phyloP scores from a whole-genome alignment of 2,888 invertebrate genomes.

The Metopia argyrocephala region DNA sequence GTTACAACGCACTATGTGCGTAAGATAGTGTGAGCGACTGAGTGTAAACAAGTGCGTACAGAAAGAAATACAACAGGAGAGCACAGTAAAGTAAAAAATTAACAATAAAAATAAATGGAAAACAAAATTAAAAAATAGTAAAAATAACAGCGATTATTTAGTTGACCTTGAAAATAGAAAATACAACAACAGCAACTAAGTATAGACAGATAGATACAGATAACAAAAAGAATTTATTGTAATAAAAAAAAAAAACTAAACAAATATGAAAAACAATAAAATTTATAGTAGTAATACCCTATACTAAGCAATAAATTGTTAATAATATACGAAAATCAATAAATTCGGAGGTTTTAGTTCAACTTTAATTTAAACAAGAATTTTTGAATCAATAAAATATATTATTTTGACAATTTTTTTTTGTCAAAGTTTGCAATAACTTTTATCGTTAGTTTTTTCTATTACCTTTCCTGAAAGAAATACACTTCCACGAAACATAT shows the following conservation, averaged over 20 bases:
- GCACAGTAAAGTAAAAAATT: conserved; percentile 37
- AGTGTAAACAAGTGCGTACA: conserved; percentile 36
- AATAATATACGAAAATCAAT: too few species aligned
- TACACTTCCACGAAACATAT: too few species aligned
- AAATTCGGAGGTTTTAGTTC: too few species aligned
- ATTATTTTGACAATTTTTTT: too few species aligned
- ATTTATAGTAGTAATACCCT: too few species aligned
- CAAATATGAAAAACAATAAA: conserved; percentile 7
- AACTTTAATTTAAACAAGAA: too few species aligned
- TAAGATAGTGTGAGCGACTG: background rate
- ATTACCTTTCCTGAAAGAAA: too few species aligned
- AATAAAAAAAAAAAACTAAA: conserved; percentile 23
- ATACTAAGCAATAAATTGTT: too few species aligned
- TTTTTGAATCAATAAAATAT: too few species aligned
- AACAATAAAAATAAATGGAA: conserved; percentile 46
- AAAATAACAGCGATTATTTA: conserved; percentile 26
- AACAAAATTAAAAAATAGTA: conserved; percentile 9
- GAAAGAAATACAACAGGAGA: conserved; percentile 5
- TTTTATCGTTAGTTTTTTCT: too few species aligned
- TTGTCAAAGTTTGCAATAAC: too few species aligned
- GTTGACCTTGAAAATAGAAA: conserved; percentile 42
- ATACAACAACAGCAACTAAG: conserved; percentile 9
- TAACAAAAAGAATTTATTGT: conserved; percentile 41
- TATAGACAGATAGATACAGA: conserved; percentile 14
- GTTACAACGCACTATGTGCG: conserved; percentile 32